Evolutionary conservation across 30 jellyfish, hydroid and myxozoan genomes (phyloP).

Genomic region (Hydra vulgaris): DNA sequence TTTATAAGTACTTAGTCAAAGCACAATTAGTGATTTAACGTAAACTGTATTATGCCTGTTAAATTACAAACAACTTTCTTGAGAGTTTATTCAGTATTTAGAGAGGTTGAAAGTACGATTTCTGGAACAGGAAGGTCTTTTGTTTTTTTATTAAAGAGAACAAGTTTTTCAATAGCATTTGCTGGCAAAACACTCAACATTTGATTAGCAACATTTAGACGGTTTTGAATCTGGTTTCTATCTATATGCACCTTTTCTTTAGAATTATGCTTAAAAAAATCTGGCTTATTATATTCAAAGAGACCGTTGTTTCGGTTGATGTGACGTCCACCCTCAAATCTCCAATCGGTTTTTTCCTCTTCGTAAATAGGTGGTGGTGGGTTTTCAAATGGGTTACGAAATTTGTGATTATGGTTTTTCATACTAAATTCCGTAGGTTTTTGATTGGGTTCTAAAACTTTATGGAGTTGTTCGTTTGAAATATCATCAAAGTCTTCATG

Average conservation of each 20-base stretch:
- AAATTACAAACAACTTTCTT: too few species aligned
- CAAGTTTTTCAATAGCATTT: background rate
- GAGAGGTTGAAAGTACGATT: background rate
- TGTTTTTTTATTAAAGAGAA: background rate
- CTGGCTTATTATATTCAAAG: slow-evolving; percentile 1
- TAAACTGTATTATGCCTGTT: too few species aligned
- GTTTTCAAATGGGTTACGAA: background rate
- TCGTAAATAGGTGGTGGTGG: slow-evolving; percentile 1
- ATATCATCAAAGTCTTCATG: background rate
- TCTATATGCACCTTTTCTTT: background rate
- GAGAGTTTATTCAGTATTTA: background rate
- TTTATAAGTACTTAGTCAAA: too few species aligned
- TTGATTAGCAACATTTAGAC: background rate
- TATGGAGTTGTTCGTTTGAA: background rate
- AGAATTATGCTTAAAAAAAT: background rate
- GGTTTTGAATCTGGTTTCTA: background rate
- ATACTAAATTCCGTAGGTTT: background rate
- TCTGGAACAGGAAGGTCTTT: background rate
- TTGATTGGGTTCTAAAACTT: background rate
- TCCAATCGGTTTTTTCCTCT: background rate
- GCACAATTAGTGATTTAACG: too few species aligned
- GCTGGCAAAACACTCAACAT: background rate
- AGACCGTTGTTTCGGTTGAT: background rate
- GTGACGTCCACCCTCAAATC: slow-evolving; percentile 1
- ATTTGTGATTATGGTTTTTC: background rate